These are phyloP conservation scores for Procavia capensis DNA, from an alignment of 2,113 vertebrate genomes.

Conservation along the genomic window DNA sequence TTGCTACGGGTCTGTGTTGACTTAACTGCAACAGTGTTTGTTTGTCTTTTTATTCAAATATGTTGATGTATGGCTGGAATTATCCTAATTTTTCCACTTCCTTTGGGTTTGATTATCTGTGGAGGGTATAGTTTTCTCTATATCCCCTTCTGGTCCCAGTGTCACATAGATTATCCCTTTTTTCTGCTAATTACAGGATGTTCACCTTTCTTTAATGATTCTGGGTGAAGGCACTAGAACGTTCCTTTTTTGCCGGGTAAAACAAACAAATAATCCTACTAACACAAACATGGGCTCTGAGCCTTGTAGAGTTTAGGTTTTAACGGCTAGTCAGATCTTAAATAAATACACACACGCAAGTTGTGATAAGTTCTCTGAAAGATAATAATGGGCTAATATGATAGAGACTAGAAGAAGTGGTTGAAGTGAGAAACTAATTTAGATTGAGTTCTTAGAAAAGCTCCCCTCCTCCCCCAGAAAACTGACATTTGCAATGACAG, in stretches of 20 bases:
- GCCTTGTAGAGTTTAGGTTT: neutral
- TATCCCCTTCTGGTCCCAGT: constrained; percentile 2
- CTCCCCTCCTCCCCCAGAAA: rapidly evolving
- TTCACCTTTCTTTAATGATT: neutral
- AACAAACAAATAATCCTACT: neutral
- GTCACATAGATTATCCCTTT: neutral
- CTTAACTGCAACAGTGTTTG: too few species aligned
- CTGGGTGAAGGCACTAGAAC: neutral
- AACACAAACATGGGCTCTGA: neutral
- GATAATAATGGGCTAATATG: neutral
- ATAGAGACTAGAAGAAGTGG: neutral
- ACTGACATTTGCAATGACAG: neutral
- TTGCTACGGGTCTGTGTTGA: too few species aligned
- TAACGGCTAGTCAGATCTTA: neutral
- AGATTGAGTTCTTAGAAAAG: neutral
- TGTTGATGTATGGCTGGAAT: neutral
- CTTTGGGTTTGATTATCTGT: constrained; percentile 16
- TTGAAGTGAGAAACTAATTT: neutral
- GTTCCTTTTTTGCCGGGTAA: neutral
- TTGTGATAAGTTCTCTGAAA: neutral
- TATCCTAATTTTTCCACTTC: neutral
- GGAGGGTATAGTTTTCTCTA: neutral
- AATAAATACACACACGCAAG: neutral
- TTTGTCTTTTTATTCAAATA: neutral
- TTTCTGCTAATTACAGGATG: neutral